Evolutionary conservation across 2,113 vertebrate species (phyloP), one percentile per base, ranked within the genome.

Genomic region (Chloroceryle aenea): DNA sequence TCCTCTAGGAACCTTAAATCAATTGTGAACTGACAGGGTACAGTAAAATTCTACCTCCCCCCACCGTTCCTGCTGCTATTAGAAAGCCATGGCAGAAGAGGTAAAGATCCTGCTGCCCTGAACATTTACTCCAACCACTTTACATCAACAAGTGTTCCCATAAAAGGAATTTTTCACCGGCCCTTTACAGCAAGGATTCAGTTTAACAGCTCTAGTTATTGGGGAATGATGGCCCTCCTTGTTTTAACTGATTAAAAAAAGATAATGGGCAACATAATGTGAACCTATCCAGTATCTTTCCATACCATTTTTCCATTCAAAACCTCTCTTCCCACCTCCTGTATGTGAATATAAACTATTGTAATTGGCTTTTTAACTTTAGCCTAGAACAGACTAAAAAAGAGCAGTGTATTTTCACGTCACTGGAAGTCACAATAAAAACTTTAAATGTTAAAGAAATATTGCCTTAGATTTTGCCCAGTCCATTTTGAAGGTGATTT

Each of bases 1-100:
- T 83, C 79, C 82, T 94, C 59, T 30, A 97, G 62, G 53, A 94
- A 77, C 50, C n/a, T 92, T 93, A 90, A 95, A 96, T 92, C 88
- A 95, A 76, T 53, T 66, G 67, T 71, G 45, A 83, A 47, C 50
- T 94, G 82, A 79, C 75, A 90, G 58, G 72, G 20, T 30, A 90
- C 71, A 66, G 63, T 69, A 69, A 76, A 90, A 90, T 47, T 73
- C 85, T 92, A 64, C 63, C 63, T 83, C 42, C 11, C 6, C 6
- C n/a, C 58, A 2, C 43, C 3, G 38, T 83, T 75, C 19, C 42
- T 69, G 19, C 30, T n/a, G 27, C 67, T 64, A 16, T 80, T 62
- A 64, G 67, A 69, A 88, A 93, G 50, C 63, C 2, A 2, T 45
- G 53, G 74, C 79, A 82, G 77, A 81, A 77, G 45, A 58, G 38